Base-by-base conservation (phyloP, 2,113 vertebrate species). In the Sclerurus mexicanus region DNA sequence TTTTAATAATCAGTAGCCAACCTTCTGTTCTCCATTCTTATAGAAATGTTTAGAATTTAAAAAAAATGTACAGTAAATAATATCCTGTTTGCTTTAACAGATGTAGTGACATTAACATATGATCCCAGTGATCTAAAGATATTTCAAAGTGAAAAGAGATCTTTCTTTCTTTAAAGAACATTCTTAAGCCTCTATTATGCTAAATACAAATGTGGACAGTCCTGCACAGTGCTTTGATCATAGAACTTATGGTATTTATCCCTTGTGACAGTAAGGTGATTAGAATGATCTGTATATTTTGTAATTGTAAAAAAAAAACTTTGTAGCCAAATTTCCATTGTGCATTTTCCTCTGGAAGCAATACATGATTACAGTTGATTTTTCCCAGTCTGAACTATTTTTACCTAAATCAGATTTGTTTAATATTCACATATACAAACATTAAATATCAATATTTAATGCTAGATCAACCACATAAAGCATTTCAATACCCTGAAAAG, bases 261-360 rank as follows among this genome's bases (percentile, higher is more conserved):
- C 44, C n/a, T 85, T 74, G 75, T 84, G 91, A 91, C 87, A 91
- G 94, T 95, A 93, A 92, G 72, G 52, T 96, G 80, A 95, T 97
- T 95, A 89, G 60, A 96, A 78, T 35, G 3, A 92, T 69, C 67
- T 91, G 31, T 93, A 19, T 73, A 63, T 82, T 90, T 83, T 39
- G 15, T 83, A 74, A 89, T 68, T 75, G 25, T 53, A 60, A 91
- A 82, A 82, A 18, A 18, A 94, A 87, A 81, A 28, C 14, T 73
- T 86, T 39, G 8, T n/a, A 73, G 30, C 23, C 89, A 59, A 22
- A 93, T 89, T 96, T 30, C n/a, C 27, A 73, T 59, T 4, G 42
- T 66, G 12, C 47, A 64, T 67, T 89, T 90, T 85, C 33, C 17
- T 28, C 80, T 77, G 44, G 33, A 84, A 95, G 74, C 7, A 77